phyloP scores from a whole-genome alignment of 2,888 invertebrate genomes.

The Agrotis puta region DNA sequence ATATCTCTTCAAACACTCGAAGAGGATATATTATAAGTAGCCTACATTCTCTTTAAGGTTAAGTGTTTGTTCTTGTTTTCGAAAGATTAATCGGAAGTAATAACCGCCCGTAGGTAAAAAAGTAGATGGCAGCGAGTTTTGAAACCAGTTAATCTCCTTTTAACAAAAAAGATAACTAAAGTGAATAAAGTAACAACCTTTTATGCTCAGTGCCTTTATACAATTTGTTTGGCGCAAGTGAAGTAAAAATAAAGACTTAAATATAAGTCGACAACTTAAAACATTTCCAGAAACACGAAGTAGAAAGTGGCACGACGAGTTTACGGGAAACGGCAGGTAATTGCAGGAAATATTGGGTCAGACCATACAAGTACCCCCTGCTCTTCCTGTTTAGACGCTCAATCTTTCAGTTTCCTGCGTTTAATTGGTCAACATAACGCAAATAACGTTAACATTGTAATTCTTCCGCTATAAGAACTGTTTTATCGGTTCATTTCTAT shows the following conservation, averaged over 20 bases:
- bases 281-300: slow-evolving; percentile 66
- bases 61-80: slow-evolving; percentile 6
- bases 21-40: not conserved
- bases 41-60: not conserved
- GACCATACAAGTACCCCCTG: slow-evolving; percentile 55
- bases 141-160: slow-evolving; percentile 42
- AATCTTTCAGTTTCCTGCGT: slow-evolving; percentile 60
- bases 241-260: slow-evolving; percentile 38
- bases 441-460: slow-evolving; percentile 57
- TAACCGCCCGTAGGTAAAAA: slow-evolving; percentile 8
- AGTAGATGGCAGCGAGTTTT: slow-evolving; percentile 29
- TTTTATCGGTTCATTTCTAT: slow-evolving; percentile 34
- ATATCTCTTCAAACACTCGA: not conserved
- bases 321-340: slow-evolving; percentile 73
- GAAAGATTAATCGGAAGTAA: slow-evolving; percentile 43
- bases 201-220: slow-evolving; percentile 29
- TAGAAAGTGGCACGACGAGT: slow-evolving; percentile 78
- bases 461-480: slow-evolving; percentile 42
- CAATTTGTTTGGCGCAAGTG: slow-evolving; percentile 34
- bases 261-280: slow-evolving; percentile 56
- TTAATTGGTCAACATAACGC: slow-evolving; percentile 57
- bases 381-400: slow-evolving; percentile 61
- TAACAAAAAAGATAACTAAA: slow-evolving; percentile 33
- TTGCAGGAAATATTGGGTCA: slow-evolving; percentile 76
- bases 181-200: slow-evolving; percentile 40